These are phyloP conservation scores for Myocastor coypus DNA, from an alignment of 2,113 vertebrate species.

Conservation along the genomic window DNA sequence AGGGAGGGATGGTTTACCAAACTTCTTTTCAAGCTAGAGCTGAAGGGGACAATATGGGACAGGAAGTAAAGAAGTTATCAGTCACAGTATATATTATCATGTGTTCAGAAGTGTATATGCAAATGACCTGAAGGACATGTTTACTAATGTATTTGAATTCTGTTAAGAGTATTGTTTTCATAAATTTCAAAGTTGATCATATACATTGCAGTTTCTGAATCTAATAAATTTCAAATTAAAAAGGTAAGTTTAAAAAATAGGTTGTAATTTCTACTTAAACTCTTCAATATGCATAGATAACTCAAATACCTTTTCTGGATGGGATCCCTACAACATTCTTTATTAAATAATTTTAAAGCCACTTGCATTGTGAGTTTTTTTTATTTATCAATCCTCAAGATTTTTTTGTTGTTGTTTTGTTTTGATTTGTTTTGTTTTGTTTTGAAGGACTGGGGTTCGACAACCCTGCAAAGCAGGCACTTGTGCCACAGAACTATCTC, in stretches of 20 bases:
- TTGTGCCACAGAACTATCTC: too few relatives aligned
- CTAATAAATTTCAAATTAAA: conserved; percentile 1
- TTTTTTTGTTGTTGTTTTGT: too few relatives aligned
- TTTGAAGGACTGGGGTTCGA: too few relatives aligned
- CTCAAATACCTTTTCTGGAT: conserved; percentile 13
- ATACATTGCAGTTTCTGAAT: background rate
- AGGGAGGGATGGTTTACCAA: conserved; percentile 23
- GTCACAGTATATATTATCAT: background rate
- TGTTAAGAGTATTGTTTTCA: background rate
- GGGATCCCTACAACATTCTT: background rate
- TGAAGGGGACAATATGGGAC: background rate
- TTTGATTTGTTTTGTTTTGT: too few relatives aligned
- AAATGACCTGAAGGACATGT: background rate
- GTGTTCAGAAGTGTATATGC: background rate
- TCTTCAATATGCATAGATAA: background rate
- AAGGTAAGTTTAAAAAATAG: background rate
- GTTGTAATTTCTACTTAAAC: conserved; percentile 19
- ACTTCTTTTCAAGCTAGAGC: background rate
- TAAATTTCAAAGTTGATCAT: conserved; percentile 32
- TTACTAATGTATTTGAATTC: background rate
- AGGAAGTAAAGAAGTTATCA: background rate
- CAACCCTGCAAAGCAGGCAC: too few relatives aligned
- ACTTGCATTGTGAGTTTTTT: background rate
- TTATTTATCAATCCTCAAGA: background rate
- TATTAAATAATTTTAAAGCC: background rate